Conservation (phyloP, 2,113 vertebrate genomes). For the Alligator mississippiensis region DNA sequence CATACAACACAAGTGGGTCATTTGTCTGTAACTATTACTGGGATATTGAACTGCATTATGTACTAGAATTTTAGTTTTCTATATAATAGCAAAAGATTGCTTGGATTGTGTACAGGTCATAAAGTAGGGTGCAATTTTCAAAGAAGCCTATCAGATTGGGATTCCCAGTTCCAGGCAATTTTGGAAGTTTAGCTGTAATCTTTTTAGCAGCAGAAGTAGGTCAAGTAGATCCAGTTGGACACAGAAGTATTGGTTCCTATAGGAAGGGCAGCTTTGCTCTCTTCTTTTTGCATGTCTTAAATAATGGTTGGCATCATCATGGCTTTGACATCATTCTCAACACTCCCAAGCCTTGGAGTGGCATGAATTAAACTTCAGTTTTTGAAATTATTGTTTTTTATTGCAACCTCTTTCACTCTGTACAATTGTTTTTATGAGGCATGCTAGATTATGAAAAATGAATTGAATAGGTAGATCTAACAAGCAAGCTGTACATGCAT, state of each 20-base stretch:
- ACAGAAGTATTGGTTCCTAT: background rate
- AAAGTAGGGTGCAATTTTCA: background rate
- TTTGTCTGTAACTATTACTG: background rate
- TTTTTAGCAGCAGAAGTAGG: background rate
- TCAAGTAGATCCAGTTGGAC: background rate
- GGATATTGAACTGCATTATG: background rate
- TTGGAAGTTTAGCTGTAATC: conserved; percentile 6
- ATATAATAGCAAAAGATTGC: background rate
- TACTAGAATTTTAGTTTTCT: conserved; percentile 19
- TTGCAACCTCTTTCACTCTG: background rate
- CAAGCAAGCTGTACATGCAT: background rate
- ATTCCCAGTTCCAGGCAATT: background rate
- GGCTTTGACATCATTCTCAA: conserved; percentile 12
- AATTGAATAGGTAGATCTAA: background rate
- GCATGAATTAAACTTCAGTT: background rate
- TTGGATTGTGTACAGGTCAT: background rate
- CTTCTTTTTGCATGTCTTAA: background rate
- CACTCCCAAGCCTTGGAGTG: background rate
- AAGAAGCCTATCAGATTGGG: background rate
- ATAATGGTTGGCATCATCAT: background rate
- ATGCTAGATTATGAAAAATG: background rate
- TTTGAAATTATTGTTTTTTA: conserved; percentile 3
- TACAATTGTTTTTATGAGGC: conserved; percentile 5
- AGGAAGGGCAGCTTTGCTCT: background rate
- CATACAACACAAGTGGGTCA: rapidly evolving